A percentile compares a stretch with the other conserved stretches of the same genome.
phyloP scores from a whole-genome alignment of 1,140 invertebrate species.

The Neomicropteryx cornuta region DNA sequence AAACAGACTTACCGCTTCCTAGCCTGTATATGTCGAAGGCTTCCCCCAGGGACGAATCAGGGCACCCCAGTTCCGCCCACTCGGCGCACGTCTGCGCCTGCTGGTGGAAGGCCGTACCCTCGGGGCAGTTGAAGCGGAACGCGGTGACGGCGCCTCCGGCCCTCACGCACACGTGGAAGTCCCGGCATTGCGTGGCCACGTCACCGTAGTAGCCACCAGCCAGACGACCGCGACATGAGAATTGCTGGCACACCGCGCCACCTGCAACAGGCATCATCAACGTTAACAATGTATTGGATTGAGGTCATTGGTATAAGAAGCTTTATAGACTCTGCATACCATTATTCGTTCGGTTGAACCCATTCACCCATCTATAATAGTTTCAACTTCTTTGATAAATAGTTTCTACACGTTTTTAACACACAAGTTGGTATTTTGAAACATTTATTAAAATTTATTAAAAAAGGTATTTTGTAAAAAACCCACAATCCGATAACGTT shows the following conservation, averaged over 20 bases:
- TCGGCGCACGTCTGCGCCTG: constrained; percentile 85
- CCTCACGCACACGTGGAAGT: constrained; percentile 83
- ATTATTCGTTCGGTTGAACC: too few relatives aligned
- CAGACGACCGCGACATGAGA: constrained; percentile 78
- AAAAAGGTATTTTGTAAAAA: too few relatives aligned
- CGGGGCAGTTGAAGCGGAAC: constrained; percentile 80
- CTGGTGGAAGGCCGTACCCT: constrained; percentile 86
- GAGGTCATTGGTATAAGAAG: too few relatives aligned
- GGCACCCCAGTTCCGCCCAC: constrained; percentile 81
- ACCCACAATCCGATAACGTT: too few relatives aligned
- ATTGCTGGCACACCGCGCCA: constrained; percentile 72
- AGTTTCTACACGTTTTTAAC: too few relatives aligned
- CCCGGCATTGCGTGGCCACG: constrained; percentile 81
- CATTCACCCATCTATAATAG: too few relatives aligned
- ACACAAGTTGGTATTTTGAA: too few relatives aligned
- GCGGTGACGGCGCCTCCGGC: constrained; percentile 64
- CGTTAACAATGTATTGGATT: too few relatives aligned
- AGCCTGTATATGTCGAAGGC: constrained; percentile 74
- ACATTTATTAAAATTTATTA: too few relatives aligned
- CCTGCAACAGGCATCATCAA: too few relatives aligned
- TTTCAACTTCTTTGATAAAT: too few relatives aligned
- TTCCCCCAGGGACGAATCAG: constrained; percentile 67
- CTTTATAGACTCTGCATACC: too few relatives aligned
- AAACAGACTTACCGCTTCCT: constrained; percentile 50
- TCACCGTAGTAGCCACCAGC: constrained; percentile 87